Percentiles rank a stretch among this genome's conserved stretches.
These are phyloP conservation scores for Calcarius lapponicus DNA, from an alignment of 2,797 vertebrate species.

Conservation along the genomic window DNA sequence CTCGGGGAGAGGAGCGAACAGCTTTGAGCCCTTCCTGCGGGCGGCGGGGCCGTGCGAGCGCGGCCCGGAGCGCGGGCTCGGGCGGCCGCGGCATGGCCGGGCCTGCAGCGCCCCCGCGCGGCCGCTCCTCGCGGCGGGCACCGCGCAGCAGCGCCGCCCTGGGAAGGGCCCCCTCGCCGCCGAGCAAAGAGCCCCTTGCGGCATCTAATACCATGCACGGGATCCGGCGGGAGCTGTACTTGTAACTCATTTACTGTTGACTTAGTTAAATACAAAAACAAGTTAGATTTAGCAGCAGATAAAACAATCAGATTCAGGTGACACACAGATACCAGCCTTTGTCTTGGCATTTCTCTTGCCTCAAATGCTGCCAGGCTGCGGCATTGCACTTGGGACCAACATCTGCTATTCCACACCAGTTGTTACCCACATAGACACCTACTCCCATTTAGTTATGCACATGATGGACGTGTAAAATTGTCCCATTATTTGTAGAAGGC, in stretches of 20 bases:
- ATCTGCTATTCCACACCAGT: rapidly evolving
- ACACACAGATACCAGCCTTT: neutral
- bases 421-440: neutral
- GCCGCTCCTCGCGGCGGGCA: neutral
- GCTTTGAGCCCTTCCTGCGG: rapidly evolving
- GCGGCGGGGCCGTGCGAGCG: rapidly evolving
- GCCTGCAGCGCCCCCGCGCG: slow-evolving; percentile 18
- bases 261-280: neutral
- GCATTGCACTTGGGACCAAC: neutral
- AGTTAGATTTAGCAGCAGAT: neutral
- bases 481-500: neutral
- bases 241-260: too few relatives aligned
- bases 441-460: neutral
- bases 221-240: rapidly evolving
- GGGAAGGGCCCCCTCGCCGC: rapidly evolving
- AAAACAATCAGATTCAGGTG: neutral
- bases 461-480: neutral
- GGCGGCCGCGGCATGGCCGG: neutral
- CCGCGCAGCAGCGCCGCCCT: neutral
- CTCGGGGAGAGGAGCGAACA: rapidly evolving
- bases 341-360: neutral
- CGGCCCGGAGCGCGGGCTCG: neutral
- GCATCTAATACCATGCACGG: rapidly evolving
- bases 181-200: rapidly evolving
- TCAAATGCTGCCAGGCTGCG: neutral